Conservation (phyloP, 2,113 vertebrate species). For the Sinocyclocheilus maitianheensis region DNA sequence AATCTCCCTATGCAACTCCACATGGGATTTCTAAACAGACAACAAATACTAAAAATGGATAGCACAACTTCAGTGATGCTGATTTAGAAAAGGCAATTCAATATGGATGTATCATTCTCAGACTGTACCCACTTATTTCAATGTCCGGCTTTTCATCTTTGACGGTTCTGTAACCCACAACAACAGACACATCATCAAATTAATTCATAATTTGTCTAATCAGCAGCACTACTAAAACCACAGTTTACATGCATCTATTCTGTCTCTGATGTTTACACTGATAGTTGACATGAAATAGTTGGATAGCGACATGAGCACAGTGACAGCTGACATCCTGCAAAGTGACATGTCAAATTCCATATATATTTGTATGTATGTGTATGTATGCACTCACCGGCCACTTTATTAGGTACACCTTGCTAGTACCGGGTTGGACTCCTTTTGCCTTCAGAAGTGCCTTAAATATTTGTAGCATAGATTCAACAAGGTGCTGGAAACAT, state of each 20-base stretch:
- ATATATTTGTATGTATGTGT: no score
- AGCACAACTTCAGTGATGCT: neutral
- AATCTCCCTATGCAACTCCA: neutral
- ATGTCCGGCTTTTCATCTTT: neutral
- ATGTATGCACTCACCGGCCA: no score
- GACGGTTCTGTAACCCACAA: neutral
- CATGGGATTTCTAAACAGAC: neutral
- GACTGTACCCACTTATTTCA: neutral
- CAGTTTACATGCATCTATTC: neutral
- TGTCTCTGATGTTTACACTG: neutral
- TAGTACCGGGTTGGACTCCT: no score
- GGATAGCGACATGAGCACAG: neutral
- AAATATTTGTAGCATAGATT: no score
- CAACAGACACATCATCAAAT: neutral
- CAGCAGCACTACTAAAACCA: neutral
- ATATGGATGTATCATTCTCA: neutral
- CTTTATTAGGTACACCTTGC: no score
- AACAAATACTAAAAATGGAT: neutral
- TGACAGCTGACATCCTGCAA: neutral
- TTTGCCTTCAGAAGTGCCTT: no score
- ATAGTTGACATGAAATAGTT: neutral
- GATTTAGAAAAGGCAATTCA: neutral
- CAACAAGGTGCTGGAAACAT: no score
- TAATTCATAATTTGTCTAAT: slow-evolving; percentile 11
- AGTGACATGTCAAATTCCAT: no score